A percentile compares a stretch with the other conserved stretches of the same genome.
Evolutionary conservation across 2,113 vertebrate species (phyloP).

Genomic region (Brachypodius melanocephalos): DNA sequence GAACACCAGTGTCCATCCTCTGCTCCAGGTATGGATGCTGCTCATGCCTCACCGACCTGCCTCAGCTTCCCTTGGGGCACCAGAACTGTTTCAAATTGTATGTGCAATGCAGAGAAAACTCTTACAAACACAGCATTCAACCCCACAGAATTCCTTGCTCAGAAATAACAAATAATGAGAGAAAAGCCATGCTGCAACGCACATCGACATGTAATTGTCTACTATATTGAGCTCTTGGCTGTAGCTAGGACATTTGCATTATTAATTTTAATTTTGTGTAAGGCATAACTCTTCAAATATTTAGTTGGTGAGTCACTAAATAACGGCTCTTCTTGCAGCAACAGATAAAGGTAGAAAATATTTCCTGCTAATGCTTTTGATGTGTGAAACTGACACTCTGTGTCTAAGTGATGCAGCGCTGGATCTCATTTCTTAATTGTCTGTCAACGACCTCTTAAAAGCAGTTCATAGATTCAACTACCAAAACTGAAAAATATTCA

Average conservation of each 20-base stretch:
- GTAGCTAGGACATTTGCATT: neutral
- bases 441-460: neutral
- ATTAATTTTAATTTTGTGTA: neutral
- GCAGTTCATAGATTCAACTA: neutral
- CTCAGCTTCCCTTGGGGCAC: neutral
- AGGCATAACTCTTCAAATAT: neutral
- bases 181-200: neutral
- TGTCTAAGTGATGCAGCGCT: neutral
- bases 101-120: neutral
- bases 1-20: neutral
- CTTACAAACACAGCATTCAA: neutral
- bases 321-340: neutral
- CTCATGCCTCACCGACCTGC: neutral
- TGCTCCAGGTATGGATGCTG: neutral
- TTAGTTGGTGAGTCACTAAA: neutral
- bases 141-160: neutral
- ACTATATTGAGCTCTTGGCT: neutral
- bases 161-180: neutral
- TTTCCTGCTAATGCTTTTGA: neutral
- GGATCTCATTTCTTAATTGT: neutral
- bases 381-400: accelerated
- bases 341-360: neutral
- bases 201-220: accelerated
- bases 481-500: neutral
- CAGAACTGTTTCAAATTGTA: neutral